Base-by-base conservation (phyloP, 1,140 invertebrate genomes). In the Brachystomella parvula region DNA sequence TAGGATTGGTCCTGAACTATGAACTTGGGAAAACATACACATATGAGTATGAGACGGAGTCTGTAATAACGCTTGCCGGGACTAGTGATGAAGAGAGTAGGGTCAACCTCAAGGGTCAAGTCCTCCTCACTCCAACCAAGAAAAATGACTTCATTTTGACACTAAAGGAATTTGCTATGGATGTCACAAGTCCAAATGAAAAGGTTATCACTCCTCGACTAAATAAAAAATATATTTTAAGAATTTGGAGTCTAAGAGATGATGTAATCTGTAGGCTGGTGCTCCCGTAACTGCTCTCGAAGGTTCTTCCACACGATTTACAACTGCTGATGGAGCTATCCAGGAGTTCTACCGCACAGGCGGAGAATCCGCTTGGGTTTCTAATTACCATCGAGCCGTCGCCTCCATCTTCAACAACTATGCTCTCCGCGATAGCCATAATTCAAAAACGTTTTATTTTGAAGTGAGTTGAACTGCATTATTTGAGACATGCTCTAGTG, bases 331-430 rank as follows among this genome's bases (percentile, higher is more conserved):
- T 75, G 89, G 89, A 2, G 81, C 83, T 61, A 75, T 39, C 33
- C 30, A 39, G 30, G 57, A 30, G 31, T 39, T 93, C 68, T 92
- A 89, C 72, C 76, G 84, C 0, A 82, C 85, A 64, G 75, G 79
- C 0, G 82, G 78, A 6, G 92, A 82, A 28, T 71, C 75, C 12
- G 61, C 73, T 1, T 79, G 77, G 76, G 76, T 75, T 15, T 74
- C 81, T 21, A 96, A 96, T 79, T 86, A 96, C 73, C 95, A 96
- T 79, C 83, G 90, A 70, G 92, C 89, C 2, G 83, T 94, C 44
- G 81, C 92, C 24, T 94, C 92, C 0, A 77, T 92, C 21, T 84
- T 96, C 75, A 91, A 94, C 69, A 82, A 81, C 73, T 74, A 77
- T 47, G 79, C 80, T 74, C 72, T 66, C 1, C 9, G 30, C 15